Base-by-base conservation (phyloP, 1,140 invertebrate species). In the Trichonephila clavata region DNA sequence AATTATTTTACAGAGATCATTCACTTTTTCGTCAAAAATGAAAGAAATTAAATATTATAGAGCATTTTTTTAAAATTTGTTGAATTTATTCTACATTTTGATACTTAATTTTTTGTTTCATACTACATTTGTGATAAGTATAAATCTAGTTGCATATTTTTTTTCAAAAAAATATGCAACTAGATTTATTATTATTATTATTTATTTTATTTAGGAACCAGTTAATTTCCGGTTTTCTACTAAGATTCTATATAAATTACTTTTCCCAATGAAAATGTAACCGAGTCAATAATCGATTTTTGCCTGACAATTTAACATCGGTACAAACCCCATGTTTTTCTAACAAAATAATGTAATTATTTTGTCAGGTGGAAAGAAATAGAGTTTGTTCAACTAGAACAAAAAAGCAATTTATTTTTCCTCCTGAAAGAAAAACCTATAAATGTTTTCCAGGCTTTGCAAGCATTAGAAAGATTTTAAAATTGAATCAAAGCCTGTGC, bases 361-460 rank as follows among this genome's bases (percentile, higher is more conserved):
- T 83, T n/a, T 57, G n/a, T 83, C 81, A 59, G 81, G 81, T 83
- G 81, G 81, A 57, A 57, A 50, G 43, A 83, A 83, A 83, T 83
- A 59, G 80, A 83, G 81, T 83, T 83, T 59, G 20, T 59, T n/a
- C 50, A 57, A 27, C 39, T 21, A 83, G 81, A 59, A 83, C 81
- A 50, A 59, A 83, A 83, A 83, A 83, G 32, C 50, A 83, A 83
- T 57, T 83, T 59, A 59, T 83, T 83, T 59, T 57, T 59, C 81
- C 43, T 57, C 20, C 21, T 13, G 81, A 27, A 77, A 77, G 50
- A 50, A 57, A 83, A 83, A 83, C 50, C 81, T 83, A 83, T 83
- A 83, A 83, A 83, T 83, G 81, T 59, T 57, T 83, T 27, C 50
- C 5, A 57, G 21, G 39, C 81, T 83, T 24, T 50, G n/a, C n/a